Evolutionary conservation across 2,888 invertebrate genomes (phyloP).

Genomic region (Encarsia formosa): DNA sequence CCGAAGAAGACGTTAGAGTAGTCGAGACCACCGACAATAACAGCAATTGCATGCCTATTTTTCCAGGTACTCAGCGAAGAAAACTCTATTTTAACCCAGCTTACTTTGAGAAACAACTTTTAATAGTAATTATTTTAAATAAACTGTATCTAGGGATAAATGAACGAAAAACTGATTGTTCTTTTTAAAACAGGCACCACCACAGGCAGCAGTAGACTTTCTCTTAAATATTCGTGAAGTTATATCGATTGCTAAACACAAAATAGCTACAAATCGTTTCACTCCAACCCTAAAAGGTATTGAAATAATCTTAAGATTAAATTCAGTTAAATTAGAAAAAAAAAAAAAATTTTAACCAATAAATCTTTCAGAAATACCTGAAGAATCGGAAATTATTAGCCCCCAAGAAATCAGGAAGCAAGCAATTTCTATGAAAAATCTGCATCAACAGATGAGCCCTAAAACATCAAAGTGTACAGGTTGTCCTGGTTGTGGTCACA

Average conservation of each 20-base stretch:
- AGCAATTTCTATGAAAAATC: no score
- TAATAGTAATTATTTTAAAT: no score
- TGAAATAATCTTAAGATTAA: no score
- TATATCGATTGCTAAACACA: constrained; percentile 82
- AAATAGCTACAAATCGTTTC: constrained; percentile 78
- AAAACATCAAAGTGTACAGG: no score
- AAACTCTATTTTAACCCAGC: constrained; percentile 88
- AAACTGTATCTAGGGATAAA: no score
- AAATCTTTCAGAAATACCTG: constrained; percentile 68
- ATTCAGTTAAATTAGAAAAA: no score
- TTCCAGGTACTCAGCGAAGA: constrained; percentile 64
- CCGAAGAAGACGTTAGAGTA: constrained; percentile 81
- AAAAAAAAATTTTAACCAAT: no score
- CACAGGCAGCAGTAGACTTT: constrained; percentile 86
- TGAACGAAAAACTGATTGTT: constrained; percentile 30
- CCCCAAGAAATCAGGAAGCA: neutral
- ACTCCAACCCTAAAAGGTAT: constrained; percentile 66
- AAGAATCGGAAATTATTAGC: constrained; percentile 55
- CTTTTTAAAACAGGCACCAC: constrained; percentile 66
- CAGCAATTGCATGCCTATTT: constrained; percentile 42
- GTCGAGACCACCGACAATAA: constrained; percentile 70
- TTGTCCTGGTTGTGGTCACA: constrained; percentile 63
- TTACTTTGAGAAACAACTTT: constrained; percentile 82
- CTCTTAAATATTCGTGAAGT: constrained; percentile 85
- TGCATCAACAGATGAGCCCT: no score